These are phyloP conservation scores for Allolobophora icterica DNA, from an alignment of 2,888 invertebrate genomes.

Conservation along the genomic window DNA sequence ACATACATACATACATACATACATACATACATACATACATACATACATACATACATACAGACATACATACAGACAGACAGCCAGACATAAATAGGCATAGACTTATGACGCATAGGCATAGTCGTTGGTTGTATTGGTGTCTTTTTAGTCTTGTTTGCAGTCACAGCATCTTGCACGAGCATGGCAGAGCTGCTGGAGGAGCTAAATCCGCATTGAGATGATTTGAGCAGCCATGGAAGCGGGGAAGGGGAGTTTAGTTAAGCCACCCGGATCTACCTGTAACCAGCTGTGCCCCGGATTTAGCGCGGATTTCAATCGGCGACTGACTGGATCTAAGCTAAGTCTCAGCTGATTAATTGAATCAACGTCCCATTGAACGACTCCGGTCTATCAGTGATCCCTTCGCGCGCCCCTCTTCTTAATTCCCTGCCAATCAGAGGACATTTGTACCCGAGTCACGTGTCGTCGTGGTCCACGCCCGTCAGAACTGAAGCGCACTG, in stretches of 20 bases:
- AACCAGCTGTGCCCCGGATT: neutral
- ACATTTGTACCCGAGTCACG: constrained; percentile 9
- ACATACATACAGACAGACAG: too few relatives aligned
- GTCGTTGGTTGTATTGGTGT: too few relatives aligned
- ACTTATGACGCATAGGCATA: too few relatives aligned
- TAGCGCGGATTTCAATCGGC: neutral
- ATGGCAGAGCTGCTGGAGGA: too few relatives aligned
- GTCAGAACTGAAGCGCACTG: neutral
- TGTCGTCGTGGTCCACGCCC: neutral
- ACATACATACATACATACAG: too few relatives aligned
- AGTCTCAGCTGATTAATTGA: constrained; percentile 12
- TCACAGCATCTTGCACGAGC: too few relatives aligned
- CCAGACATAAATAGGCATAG: too few relatives aligned
- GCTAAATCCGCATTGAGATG: neutral
- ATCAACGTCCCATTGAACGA: constrained; percentile 14
- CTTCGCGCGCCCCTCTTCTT: neutral
- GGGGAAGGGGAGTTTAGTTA: neutral
- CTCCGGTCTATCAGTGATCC: neutral
- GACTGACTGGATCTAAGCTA: neutral
- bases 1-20: too few relatives aligned
- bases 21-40: too few relatives aligned
- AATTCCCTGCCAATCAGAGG: constrained; percentile 18
- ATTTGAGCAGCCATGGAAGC: neutral
- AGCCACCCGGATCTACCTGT: neutral
- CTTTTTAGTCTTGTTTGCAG: too few relatives aligned